Conservation (phyloP, 2,888 invertebrate genomes). For the Caenorhabditis afra region DNA sequence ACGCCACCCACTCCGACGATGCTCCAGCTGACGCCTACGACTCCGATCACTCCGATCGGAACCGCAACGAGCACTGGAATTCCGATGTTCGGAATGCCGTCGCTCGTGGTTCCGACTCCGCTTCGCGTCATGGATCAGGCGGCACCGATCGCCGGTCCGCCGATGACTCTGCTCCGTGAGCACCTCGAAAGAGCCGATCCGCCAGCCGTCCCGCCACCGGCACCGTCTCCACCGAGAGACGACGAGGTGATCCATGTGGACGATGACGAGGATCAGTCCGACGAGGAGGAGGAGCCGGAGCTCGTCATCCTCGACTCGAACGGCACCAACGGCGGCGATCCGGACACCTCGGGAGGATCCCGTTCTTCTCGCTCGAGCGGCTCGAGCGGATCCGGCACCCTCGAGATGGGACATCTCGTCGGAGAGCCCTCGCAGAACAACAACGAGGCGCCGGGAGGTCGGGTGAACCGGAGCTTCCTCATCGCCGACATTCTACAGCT, state of each 20-base stretch:
- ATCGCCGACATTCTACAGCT: slow-evolving; percentile 48
- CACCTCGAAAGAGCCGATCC: not conserved
- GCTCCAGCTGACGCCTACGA: slow-evolving; percentile 26
- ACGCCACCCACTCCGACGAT: slow-evolving; percentile 32
- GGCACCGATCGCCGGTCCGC: not conserved
- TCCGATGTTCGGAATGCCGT: slow-evolving; percentile 14
- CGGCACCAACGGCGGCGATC: slow-evolving; percentile 1
- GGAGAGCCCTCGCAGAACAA: slow-evolving; percentile 6
- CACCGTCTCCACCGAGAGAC: too few relatives aligned
- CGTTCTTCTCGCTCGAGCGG: slow-evolving; percentile 25
- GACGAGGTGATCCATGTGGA: not conserved
- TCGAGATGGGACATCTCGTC: slow-evolving; percentile 18
- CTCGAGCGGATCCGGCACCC: slow-evolving; percentile 31
- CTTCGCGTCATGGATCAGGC: not conserved
- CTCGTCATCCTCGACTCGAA: not conserved
- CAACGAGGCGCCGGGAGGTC: not conserved
- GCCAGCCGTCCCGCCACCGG: not conserved
- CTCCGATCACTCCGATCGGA: slow-evolving; percentile 29
- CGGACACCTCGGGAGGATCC: slow-evolving; percentile 8
- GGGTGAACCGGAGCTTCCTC: slow-evolving; percentile 27
- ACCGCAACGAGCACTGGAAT: not conserved
- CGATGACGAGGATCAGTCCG: not conserved
- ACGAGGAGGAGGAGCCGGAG: slow-evolving; percentile 27
- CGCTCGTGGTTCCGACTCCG: slow-evolving; percentile 3
- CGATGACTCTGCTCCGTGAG: not conserved